These are phyloP conservation scores for Trachelipus rathkii DNA, from an alignment of 1,140 invertebrate genomes.

Conservation along the genomic window DNA sequence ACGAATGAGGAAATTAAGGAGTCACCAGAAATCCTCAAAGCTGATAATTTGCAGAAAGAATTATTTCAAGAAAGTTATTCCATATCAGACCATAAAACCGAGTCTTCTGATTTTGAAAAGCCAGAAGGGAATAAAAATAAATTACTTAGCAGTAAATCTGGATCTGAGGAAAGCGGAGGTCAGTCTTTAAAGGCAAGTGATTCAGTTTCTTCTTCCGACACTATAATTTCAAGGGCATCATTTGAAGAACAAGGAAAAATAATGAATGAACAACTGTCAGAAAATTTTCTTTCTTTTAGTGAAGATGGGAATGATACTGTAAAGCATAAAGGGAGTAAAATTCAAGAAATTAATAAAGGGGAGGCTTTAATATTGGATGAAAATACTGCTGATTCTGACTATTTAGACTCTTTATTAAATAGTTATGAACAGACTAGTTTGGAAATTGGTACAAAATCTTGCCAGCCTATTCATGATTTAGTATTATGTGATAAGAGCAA, in stretches of 20 bases:
- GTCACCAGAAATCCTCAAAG: not conserved
- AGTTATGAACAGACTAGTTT: too few relatives aligned
- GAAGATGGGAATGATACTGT: too few relatives aligned
- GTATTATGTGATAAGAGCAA: too few relatives aligned
- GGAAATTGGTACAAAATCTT: too few relatives aligned
- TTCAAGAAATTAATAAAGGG: too few relatives aligned
- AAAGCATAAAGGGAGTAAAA: too few relatives aligned
- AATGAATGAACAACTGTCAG: not conserved
- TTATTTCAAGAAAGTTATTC: not conserved
- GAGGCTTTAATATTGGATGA: too few relatives aligned
- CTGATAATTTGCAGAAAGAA: not conserved
- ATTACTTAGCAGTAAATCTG: conserved; percentile 14
- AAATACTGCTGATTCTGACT: too few relatives aligned
- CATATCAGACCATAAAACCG: not conserved
- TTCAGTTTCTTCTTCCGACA: conserved; percentile 41
- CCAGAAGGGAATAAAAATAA: not conserved
- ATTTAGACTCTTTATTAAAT: too few relatives aligned
- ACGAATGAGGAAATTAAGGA: too few relatives aligned
- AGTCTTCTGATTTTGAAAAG: not conserved
- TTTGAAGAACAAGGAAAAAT: conserved; percentile 30
- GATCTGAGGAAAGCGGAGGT: conserved; percentile 22
- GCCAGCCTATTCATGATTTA: too few relatives aligned
- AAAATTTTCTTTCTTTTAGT: too few relatives aligned
- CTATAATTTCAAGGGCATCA: conserved; percentile 36
- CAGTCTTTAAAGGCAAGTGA: conserved; percentile 37